Evolutionary conservation across 2,113 vertebrate species (phyloP), one percentile per base, ranked within the genome.

Genomic region (Atractosteus spatula): DNA sequence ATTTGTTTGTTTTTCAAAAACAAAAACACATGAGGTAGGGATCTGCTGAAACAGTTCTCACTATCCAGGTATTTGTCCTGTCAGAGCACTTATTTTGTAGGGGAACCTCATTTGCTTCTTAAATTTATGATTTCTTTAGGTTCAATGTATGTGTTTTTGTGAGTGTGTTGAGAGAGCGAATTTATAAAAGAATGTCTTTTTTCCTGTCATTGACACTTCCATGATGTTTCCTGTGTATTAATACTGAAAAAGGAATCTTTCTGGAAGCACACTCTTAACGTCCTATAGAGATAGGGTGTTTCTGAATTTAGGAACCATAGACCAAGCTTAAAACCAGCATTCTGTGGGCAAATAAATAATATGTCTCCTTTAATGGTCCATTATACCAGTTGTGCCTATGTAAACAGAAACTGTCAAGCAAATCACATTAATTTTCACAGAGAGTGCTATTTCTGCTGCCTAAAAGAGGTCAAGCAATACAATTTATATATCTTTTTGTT

Each of bases 371-470:
- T 91, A 88, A 84, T 89, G 89, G 84, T 87, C 84, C 86, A 85
- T 88, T 81, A 89, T 81, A 88, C 91, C 91, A 89, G 90, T 84
- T 87, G 91, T 92, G 91, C 91, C 91, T 92, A 89, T 85, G 85
- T 84, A 80, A 87, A 81, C 81, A 82, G 87, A 91, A 79, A 83
- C 83, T 83, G 86, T 85, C 87, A 82, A 76, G 82, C 82, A 79
- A 80, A 77, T 75, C 65, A 85, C 83, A 79, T 77, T 75, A 78
- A 81, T 75, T 81, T 80, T 45, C 65, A 69, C 70, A 73, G 81
- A 80, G 84, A 81, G 76, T 56, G 42, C 76, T 68, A 75, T 68
- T 80, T 76, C 79, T 65, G 64, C 83, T 81, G 76, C 78, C 68
- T 73, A 76, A 79, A 78, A 64, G 74, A 82, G 77, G 41, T 70